Conservation (phyloP, 2,113 vertebrate species). For the Sebastes schlegelii region DNA sequence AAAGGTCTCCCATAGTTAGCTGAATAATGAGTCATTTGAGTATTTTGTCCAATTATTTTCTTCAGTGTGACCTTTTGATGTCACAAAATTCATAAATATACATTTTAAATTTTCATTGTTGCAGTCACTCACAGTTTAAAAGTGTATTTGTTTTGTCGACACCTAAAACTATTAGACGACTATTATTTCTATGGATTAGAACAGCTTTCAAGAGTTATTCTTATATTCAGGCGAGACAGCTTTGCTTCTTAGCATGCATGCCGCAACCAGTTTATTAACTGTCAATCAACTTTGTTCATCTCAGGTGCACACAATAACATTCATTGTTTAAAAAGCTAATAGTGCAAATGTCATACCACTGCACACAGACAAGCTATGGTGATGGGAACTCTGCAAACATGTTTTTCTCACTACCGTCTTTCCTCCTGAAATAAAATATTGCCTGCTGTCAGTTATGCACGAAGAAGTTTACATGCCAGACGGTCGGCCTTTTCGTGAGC, state of each 20-base stretch:
- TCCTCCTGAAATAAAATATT: slow-evolving; percentile 12
- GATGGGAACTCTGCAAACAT: slow-evolving; percentile 41
- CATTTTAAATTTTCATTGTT: slow-evolving; percentile 6
- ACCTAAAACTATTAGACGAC: slow-evolving; percentile 26
- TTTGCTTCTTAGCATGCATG: slow-evolving; percentile 51
- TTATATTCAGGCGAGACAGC: slow-evolving; percentile 20
- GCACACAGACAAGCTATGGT: slow-evolving; percentile 52
- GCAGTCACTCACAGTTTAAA: slow-evolving; percentile 32
- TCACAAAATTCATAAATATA: slow-evolving; percentile 60
- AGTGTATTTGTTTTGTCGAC: slow-evolving; percentile 20
- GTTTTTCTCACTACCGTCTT: slow-evolving; percentile 5
- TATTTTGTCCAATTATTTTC: background rate
- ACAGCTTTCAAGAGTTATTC: slow-evolving; percentile 24
- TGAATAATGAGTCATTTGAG: background rate
- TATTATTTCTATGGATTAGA: slow-evolving; percentile 26
- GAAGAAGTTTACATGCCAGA: slow-evolving; percentile 36
- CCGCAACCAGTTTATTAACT: slow-evolving; percentile 57
- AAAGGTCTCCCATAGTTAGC: slow-evolving; percentile 8
- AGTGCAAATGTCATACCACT: slow-evolving; percentile 53
- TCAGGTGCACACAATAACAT: slow-evolving; percentile 60
- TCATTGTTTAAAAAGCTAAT: slow-evolving; percentile 45
- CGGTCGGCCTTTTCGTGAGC: slow-evolving; percentile 10
- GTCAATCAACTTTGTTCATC: slow-evolving; percentile 56
- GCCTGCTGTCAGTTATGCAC: slow-evolving; percentile 3
- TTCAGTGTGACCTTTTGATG: slow-evolving; percentile 15